These are phyloP conservation scores for Meda fulgida DNA, from an alignment of 2,797 vertebrate species.

Conservation along the genomic window DNA sequence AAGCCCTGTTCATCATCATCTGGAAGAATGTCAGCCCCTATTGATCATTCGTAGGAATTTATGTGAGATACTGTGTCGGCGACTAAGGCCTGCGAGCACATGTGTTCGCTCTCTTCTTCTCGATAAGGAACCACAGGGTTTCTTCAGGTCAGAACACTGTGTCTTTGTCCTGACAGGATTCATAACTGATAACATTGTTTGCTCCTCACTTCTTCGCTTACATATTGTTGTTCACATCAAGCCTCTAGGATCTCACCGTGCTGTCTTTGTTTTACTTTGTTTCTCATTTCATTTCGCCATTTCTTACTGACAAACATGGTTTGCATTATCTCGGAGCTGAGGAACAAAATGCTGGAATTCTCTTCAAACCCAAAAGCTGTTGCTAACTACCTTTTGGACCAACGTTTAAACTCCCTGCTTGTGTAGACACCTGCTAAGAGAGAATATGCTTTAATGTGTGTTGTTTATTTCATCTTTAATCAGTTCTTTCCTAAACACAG, in stretches of 20 bases:
- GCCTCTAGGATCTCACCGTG: conserved; percentile 46
- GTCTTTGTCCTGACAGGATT: conserved; percentile 65
- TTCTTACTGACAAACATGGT: conserved; percentile 67
- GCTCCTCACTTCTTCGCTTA: conserved; percentile 49
- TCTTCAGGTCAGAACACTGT: conserved; percentile 59
- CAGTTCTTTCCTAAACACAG: not conserved
- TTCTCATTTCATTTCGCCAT: conserved; percentile 44
- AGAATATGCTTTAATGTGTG: conserved; percentile 16
- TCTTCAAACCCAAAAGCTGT: conserved; percentile 40
- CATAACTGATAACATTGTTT: conserved; percentile 64
- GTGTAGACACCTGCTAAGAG: conserved; percentile 42
- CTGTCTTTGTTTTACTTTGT: conserved; percentile 61
- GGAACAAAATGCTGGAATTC: conserved; percentile 39
- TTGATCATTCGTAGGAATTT: conserved; percentile 29
- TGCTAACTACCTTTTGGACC: conserved; percentile 54
- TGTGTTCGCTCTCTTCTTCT: conserved; percentile 26
- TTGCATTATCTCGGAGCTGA: conserved; percentile 64
- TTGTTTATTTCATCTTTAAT: conserved; percentile 13
- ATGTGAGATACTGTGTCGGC: conserved; percentile 10
- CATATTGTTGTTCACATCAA: conserved; percentile 30
- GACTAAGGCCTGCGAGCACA: not conserved
- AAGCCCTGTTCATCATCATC: conserved; percentile 39
- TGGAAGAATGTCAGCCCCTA: conserved; percentile 22
- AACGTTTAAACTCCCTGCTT: conserved; percentile 59
- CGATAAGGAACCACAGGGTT: not conserved